Base-by-base conservation (phyloP, 2,113 vertebrate species). In the Indri indri region DNA sequence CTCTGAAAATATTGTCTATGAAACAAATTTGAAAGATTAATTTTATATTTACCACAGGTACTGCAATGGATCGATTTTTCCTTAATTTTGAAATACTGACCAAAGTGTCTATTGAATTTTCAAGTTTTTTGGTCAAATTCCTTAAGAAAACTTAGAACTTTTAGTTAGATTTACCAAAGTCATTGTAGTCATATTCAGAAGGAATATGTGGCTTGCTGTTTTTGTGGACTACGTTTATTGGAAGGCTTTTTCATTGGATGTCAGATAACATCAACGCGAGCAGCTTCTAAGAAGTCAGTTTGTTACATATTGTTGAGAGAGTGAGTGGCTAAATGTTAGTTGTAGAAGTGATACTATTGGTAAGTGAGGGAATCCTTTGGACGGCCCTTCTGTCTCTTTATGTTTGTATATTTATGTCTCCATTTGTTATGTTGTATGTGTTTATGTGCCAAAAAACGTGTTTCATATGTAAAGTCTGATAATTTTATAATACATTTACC, bases 31-130 rank as follows among this genome's bases (percentile, higher is more conserved):
- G 32, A 94, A 9, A 77, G 10, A 74, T 79, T 82, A 50, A 59
- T 81, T 85, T 95, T 88, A 50, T 74, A 8, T 63, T 94, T 63
- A 40, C 2, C 30, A 42, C 5, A 65, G 17, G 2, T 9, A 81
- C 4, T 65, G 37, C 37, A 87, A 18, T 40, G 40, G 3, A 47
- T 37, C 61, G 50, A 4, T 73, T 85, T 90, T 71, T 40, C 23
- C 32, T 85, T 92, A 54, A 68, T 97, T 40, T 76, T 79, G 63
- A 96, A 81, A 59, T 73, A 82, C 2, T 42, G 22, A 59, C 22
- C 52, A 87, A 94, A 92, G 17, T 86, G 50, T 37, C 52, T 95
- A 11, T 59, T 77, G 54, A 88, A 61, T 88, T 59, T 88, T 93
- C 5, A 76, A 17, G 25, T 13, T 30, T 45, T 42, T 70, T 8